A percentile compares a stretch with the other conserved stretches of the same genome.
Evolutionary conservation across 2,113 vertebrate genomes (phyloP).

Genomic region (Monarcha castaneiventris): DNA sequence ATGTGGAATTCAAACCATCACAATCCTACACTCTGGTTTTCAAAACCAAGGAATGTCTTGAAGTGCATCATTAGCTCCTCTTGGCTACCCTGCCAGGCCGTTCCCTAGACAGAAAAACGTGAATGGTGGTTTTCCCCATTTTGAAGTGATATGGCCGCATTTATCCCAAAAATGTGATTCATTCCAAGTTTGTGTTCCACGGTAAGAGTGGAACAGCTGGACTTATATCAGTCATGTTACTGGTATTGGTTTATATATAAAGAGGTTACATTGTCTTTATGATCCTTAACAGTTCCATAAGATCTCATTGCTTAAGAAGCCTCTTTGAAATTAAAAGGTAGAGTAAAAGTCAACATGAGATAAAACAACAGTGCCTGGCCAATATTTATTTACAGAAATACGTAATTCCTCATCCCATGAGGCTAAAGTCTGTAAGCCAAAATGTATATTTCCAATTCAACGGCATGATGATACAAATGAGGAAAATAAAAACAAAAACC

Average conservation of each 20-base stretch:
- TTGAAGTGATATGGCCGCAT: background rate
- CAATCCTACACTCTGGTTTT: background rate
- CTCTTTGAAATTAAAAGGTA: background rate
- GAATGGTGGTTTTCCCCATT: background rate
- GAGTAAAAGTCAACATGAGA: background rate
- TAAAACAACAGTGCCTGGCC: background rate
- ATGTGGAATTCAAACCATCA: background rate
- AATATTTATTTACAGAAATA: background rate
- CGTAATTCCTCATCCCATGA: background rate
- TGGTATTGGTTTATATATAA: background rate
- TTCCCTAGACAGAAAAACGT: background rate
- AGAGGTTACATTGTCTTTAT: background rate
- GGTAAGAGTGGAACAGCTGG: background rate
- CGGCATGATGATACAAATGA: background rate
- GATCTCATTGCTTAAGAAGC: background rate
- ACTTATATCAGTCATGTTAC: background rate
- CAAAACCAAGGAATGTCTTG: background rate
- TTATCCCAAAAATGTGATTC: background rate
- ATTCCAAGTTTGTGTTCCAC: background rate
- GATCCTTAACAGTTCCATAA: background rate
- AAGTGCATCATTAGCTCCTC: background rate
- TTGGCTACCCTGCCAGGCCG: background rate
- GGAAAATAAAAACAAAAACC: too few relatives aligned
- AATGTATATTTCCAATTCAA: background rate
- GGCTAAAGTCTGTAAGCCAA: background rate